Percentiles rank a stretch among this genome's conserved stretches.
Conservation (phyloP, 2,888 invertebrate species). For the Drosophila prostipennis region DNA sequence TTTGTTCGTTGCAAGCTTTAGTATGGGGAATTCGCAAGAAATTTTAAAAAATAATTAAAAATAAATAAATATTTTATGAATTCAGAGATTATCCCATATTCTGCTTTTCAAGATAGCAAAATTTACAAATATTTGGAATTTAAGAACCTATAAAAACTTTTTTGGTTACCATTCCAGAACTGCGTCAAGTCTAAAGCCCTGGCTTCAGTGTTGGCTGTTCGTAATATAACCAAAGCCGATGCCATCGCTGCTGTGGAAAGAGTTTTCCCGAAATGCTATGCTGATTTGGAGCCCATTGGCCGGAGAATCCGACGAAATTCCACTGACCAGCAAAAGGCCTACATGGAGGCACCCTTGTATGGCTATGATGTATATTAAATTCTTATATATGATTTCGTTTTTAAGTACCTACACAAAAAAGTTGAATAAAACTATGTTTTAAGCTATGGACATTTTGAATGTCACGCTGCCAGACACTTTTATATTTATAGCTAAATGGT, state of each 20-base stretch:
- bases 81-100: no score
- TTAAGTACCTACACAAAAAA: slow-evolving; percentile 23
- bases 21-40: no score
- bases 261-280: slow-evolving; percentile 96
- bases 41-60: no score
- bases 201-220: slow-evolving; percentile 92
- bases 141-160: neutral
- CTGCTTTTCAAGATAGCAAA: no score
- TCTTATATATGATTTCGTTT: slow-evolving; percentile 18
- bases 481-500: slow-evolving; percentile 20
- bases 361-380: slow-evolving; percentile 88
- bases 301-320: slow-evolving; percentile 90
- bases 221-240: slow-evolving; percentile 89
- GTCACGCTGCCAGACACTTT: slow-evolving; percentile 10
- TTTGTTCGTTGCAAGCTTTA: no score
- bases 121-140: no score
- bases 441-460: slow-evolving; percentile 24
- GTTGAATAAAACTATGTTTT: slow-evolving; percentile 47
- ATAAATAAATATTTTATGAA: no score
- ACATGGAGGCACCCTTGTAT: slow-evolving; percentile 90
- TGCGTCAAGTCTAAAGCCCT: slow-evolving; percentile 96
- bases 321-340: slow-evolving; percentile 90
- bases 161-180: slow-evolving; percentile 85
- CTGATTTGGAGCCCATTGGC: slow-evolving; percentile 96
- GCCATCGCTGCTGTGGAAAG: slow-evolving; percentile 92